phyloP scores from a whole-genome alignment of 2,888 invertebrate species.

The Pterostichus niger region DNA sequence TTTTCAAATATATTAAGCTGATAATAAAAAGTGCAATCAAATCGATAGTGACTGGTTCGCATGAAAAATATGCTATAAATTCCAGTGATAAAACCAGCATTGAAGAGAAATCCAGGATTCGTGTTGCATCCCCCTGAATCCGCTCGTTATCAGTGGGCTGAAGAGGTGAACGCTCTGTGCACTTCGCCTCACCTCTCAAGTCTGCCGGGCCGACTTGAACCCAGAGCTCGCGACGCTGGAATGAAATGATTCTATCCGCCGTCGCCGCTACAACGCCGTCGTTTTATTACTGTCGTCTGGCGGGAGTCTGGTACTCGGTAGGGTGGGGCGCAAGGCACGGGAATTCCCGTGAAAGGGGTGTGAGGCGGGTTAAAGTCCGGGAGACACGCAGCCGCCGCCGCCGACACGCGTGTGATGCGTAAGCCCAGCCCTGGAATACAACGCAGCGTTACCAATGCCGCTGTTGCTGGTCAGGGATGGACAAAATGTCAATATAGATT shows the following conservation, averaged over 20 bases:
- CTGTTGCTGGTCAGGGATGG: slow-evolving; percentile 35
- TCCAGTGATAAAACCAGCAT: slow-evolving; percentile 12
- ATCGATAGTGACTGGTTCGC: not conserved
- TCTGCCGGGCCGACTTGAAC: slow-evolving; percentile 22
- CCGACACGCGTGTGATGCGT: slow-evolving; percentile 41
- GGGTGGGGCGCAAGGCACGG: not conserved
- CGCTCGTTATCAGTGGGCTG: slow-evolving; percentile 19
- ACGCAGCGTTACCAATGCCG: slow-evolving; percentile 2
- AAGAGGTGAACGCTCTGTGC: slow-evolving; percentile 12
- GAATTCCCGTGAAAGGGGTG: slow-evolving; percentile 11
- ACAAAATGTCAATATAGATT: slow-evolving; percentile 23
- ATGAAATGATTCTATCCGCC: slow-evolving; percentile 37
- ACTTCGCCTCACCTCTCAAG: not conserved
- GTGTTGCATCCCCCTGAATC: slow-evolving; percentile 23
- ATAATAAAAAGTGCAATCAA: slow-evolving; percentile 7
- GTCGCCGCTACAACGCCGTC: slow-evolving; percentile 14
- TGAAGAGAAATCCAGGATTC: slow-evolving; percentile 28
- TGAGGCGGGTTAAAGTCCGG: slow-evolving; percentile 65
- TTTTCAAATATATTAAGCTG: not conserved
- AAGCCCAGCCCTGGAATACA: slow-evolving; percentile 8
- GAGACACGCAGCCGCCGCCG: not conserved
- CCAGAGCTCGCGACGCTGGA: not conserved
- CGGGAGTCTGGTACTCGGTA: slow-evolving; percentile 25
- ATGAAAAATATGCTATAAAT: slow-evolving; percentile 28
- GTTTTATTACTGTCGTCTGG: slow-evolving; percentile 65